phyloP scores from a whole-genome alignment of 2,113 vertebrate species.

The Nibea coibor region DNA sequence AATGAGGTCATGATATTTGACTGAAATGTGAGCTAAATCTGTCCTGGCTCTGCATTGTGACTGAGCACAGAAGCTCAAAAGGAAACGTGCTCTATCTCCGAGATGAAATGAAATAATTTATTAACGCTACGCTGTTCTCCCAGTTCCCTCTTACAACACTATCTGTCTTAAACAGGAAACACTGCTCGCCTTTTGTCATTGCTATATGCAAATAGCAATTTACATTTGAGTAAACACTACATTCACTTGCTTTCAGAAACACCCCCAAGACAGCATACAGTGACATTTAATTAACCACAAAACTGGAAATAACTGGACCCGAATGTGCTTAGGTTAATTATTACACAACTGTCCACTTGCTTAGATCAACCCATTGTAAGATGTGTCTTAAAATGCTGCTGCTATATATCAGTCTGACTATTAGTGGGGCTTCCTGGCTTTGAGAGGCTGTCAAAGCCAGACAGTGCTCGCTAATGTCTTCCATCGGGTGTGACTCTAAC shows the following conservation, averaged over 20 bases:
- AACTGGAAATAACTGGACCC: conserved; percentile 8
- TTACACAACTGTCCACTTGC: conserved; percentile 23
- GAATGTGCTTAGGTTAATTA: conserved; percentile 28
- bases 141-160: not conserved
- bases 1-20: conserved; percentile 16
- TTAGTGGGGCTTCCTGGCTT: conserved; percentile 34
- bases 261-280: conserved; percentile 25
- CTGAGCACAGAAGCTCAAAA: not conserved
- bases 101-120: conserved; percentile 3
- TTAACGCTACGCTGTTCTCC: not conserved
- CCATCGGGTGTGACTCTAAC: conserved; percentile 43
- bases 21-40: conserved; percentile 1
- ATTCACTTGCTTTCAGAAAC: conserved; percentile 22
- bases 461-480: conserved; percentile 51
- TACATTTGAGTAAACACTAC: conserved; percentile 4
- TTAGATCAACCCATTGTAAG: conserved; percentile 45
- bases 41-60: conserved; percentile 6
- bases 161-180: conserved; percentile 15
- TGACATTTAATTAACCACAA: conserved; percentile 55
- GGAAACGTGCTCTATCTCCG: conserved; percentile 1
- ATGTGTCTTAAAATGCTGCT: conserved; percentile 73
- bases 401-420: conserved; percentile 8
- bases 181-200: not conserved
- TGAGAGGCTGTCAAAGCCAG: conserved; percentile 80
- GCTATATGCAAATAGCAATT: not conserved